phyloP scores from a whole-genome alignment of 2,113 vertebrate species.

The Gasterosteus nipponicus region DNA sequence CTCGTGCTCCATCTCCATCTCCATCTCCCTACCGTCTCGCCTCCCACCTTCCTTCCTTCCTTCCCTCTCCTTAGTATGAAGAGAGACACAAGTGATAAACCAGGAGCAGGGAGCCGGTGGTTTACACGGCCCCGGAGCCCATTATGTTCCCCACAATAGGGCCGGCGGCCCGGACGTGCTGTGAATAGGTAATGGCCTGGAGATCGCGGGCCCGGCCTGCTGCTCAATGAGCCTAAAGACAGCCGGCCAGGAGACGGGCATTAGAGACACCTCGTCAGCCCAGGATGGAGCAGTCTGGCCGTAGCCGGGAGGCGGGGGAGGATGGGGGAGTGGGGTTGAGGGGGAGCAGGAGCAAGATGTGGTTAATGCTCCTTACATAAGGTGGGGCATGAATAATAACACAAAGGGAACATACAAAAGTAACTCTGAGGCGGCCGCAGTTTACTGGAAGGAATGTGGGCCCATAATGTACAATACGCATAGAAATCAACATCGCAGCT shows the following conservation, averaged over 20 bases:
- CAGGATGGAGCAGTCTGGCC: constrained; percentile 49
- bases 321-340: constrained; percentile 41
- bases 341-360: constrained; percentile 31
- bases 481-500: constrained; percentile 24
- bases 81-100: constrained; percentile 75
- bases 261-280: constrained; percentile 63
- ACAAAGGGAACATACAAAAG: constrained; percentile 60
- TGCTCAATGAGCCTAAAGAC: constrained; percentile 77
- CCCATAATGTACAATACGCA: constrained; percentile 33
- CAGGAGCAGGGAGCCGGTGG: constrained; percentile 67
- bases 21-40: constrained; percentile 34
- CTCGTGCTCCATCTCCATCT: constrained; percentile 29
- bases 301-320: constrained; percentile 15
- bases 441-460: constrained; percentile 45
- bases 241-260: constrained; percentile 59
- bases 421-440: constrained; percentile 32
- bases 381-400: constrained; percentile 60
- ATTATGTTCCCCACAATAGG: constrained; percentile 76
- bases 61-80: constrained; percentile 57
- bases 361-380: constrained; percentile 64
- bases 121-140: constrained; percentile 78
- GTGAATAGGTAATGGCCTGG: constrained; percentile 75
- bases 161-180: constrained; percentile 72
- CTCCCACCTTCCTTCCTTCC: constrained; percentile 49
- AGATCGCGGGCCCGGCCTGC: constrained; percentile 69